A percentile compares a stretch with the other conserved stretches of the same genome.
Evolutionary conservation across 2,888 invertebrate species (phyloP).

Genomic region (Mimachlamys varia): DNA sequence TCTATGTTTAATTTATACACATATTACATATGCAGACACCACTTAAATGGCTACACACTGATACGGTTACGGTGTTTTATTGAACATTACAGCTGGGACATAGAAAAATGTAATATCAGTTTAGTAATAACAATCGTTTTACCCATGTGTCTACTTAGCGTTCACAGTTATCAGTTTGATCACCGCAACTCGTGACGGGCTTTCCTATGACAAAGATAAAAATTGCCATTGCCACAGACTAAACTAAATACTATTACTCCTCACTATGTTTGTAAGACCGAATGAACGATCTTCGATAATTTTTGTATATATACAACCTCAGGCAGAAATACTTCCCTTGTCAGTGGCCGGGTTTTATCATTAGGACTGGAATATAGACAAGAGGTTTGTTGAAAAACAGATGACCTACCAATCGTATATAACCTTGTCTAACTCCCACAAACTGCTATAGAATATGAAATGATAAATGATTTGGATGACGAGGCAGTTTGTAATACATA

Average conservation of each 20-base stretch:
- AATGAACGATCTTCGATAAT: neutral
- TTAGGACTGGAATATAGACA: conserved; percentile 21
- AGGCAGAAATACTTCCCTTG: neutral
- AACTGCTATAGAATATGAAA: conserved; percentile 19
- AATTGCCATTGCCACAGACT: neutral
- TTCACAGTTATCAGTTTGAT: neutral
- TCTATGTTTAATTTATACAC: neutral
- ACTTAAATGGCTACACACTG: neutral
- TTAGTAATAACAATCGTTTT: neutral
- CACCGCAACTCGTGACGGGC: neutral
- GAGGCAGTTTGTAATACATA: neutral
- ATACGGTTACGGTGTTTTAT: neutral
- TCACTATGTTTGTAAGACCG: neutral
- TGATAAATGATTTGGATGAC: conserved; percentile 17
- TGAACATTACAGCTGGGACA: neutral
- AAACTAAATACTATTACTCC: neutral
- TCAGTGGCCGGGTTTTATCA: neutral
- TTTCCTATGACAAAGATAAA: conserved; percentile 19
- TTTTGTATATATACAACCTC: neutral
- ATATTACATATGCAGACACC: conserved; percentile 13
- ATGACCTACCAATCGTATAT: conserved; percentile 3
- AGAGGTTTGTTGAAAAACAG: conserved; percentile 31
- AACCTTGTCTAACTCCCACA: conserved; percentile 15
- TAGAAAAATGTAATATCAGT: neutral
- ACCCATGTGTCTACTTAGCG: neutral